Base-by-base conservation (phyloP, 1,140 invertebrate species). In the Eriosoma lanigerum region DNA sequence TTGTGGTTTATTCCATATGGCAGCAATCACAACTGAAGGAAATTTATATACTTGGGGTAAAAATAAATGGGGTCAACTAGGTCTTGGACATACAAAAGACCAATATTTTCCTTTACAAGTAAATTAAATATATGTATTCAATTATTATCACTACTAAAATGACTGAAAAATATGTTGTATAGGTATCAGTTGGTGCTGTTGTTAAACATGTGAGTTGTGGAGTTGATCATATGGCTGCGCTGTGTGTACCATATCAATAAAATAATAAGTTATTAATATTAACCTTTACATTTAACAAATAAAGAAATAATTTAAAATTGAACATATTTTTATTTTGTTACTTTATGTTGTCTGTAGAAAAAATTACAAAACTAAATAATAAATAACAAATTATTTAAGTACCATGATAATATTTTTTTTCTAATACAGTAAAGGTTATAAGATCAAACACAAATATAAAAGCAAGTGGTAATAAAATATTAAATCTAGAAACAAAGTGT, bases 41-140 rank as follows among this genome's bases (percentile, higher is more conserved):
- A 92, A 96, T 87, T 85, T 98, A 1, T 98, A 92, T 83, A 93
- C 90, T 84, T 98, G 96, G 96, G 96, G 96, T 9, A 89, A 90
- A 83, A 97, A 98, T 86, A 90, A 90, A 83, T 89, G 90, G 82
- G 92, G 93, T 0, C 93, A 91, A 84, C 86, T 98, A 9, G 96
- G 96, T 0, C 86, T 97, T 58, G 93, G 94, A 0, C 87, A 92
- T 84, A 83, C 84, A 3, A 90, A 93, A 75, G 91, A 96, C 86
- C 95, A 97, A 85, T 92, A 88, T 87, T 98, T 97, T 85, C 96
- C 96, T 29, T 88, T 95, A 8, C 94, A 92, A 89, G 93, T 93
- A 86, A 86, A 82, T 83, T 19, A 76, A 44, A 15, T 44, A n/a
- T 78, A 46, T 48, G 5, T 38, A 1, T 56, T 58, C 46, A 29